Conservation (phyloP, 2,113 vertebrate species). For the Mellivora capensis region DNA sequence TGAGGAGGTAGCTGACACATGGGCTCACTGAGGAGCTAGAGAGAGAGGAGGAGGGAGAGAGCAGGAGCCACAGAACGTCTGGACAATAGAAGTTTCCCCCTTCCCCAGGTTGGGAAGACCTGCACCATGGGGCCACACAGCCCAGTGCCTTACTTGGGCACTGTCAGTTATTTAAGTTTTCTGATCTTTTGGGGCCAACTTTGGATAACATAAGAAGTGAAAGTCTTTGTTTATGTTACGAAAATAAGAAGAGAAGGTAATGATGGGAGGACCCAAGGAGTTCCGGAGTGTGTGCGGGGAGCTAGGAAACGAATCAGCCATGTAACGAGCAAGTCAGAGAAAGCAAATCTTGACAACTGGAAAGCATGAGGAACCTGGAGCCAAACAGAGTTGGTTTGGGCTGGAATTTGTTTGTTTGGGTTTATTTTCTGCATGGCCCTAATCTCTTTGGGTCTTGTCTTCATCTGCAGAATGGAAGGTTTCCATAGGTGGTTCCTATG, state of each 20-base stretch:
- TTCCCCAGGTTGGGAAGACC: not conserved
- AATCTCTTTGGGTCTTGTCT: not conserved
- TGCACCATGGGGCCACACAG: not conserved
- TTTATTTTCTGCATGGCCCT: not conserved
- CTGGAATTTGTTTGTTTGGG: not conserved
- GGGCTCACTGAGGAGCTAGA: not conserved
- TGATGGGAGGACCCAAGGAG: not conserved
- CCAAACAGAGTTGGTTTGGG: not conserved
- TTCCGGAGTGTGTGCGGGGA: not conserved
- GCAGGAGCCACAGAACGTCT: not conserved
- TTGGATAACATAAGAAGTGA: not conserved
- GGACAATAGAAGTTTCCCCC: accelerated
- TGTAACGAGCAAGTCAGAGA: not conserved
- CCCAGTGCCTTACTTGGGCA: not conserved
- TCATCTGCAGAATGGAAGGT: not conserved
- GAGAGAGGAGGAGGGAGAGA: not conserved
- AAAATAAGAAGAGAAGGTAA: not conserved
- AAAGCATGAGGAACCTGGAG: not conserved
- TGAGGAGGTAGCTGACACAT: not conserved
- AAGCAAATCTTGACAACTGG: not conserved
- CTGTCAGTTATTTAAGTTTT: not conserved
- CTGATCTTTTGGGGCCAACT: not conserved
- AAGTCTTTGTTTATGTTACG: not conserved
- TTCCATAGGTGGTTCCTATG: not conserved
- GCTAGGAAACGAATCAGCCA: not conserved